These are phyloP conservation scores for Hydrozoanthus gracilis DNA, from an alignment of 92 coral and sea anemone species.

Conservation along the genomic window DNA sequence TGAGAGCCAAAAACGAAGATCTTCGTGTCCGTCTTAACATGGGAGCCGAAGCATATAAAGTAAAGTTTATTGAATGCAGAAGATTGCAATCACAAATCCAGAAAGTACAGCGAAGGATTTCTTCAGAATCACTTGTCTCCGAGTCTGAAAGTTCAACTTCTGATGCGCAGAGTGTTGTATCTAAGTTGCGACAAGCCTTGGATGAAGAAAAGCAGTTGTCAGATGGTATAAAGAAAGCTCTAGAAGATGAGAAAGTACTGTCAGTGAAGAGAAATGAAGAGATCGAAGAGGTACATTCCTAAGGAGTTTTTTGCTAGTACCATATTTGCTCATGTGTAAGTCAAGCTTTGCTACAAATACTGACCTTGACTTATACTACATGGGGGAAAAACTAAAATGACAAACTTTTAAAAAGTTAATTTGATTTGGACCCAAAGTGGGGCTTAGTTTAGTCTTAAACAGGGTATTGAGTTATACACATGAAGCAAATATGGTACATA, in stretches of 20 bases:
- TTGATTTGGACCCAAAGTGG: too few relatives aligned
- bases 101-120: constrained; percentile 64
- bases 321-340: too few relatives aligned
- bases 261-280: constrained; percentile 61
- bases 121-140: constrained; percentile 54
- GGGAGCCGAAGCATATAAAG: constrained; percentile 98
- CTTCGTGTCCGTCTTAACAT: constrained; percentile 91
- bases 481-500: too few relatives aligned
- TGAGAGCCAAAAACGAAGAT: constrained; percentile 92
- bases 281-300: constrained; percentile 67
- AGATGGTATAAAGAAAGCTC: constrained; percentile 58
- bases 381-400: too few relatives aligned
- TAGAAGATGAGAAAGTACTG: constrained; percentile 67
- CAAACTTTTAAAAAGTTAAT: too few relatives aligned
- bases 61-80: constrained; percentile 93
- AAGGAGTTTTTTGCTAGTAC: too few relatives aligned
- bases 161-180: constrained; percentile 55
- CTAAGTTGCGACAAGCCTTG: constrained; percentile 75
- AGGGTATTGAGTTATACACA: too few relatives aligned
- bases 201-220: constrained; percentile 66
- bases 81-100: constrained; percentile 73
- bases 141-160: constrained; percentile 38
- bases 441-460: too few relatives aligned
- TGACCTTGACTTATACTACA: too few relatives aligned
- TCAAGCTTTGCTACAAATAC: too few relatives aligned